Conservation (phyloP, 2,888 invertebrate species). For the Ptychoptera contaminata region DNA sequence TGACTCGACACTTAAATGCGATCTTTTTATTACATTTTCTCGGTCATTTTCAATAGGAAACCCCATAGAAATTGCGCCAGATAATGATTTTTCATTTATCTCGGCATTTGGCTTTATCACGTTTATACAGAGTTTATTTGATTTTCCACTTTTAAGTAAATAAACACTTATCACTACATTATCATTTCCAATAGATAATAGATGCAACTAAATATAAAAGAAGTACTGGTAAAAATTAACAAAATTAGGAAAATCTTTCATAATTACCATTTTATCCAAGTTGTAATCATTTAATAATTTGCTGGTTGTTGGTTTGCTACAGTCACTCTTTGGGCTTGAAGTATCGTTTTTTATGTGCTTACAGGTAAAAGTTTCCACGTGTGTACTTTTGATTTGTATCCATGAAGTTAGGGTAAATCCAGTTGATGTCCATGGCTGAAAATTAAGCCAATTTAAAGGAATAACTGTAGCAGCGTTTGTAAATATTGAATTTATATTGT, state of each 20-base stretch:
- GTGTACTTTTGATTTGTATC: constrained; percentile 17
- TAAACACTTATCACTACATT: constrained; percentile 26
- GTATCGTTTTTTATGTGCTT: constrained; percentile 22
- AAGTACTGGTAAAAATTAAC: background rate
- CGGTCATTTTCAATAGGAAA: too few relatives aligned
- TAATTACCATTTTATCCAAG: background rate
- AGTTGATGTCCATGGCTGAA: constrained; percentile 21
- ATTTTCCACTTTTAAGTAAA: constrained; percentile 15
- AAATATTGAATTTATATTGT: constrained; percentile 22
- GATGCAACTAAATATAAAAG: constrained; percentile 20
- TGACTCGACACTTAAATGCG: too few relatives aligned
- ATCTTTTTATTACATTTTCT: too few relatives aligned
- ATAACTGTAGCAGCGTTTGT: constrained; percentile 25
- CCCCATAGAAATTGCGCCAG: background rate
- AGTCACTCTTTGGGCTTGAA: constrained; percentile 20
- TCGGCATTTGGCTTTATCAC: constrained; percentile 21
- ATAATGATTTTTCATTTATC: constrained; percentile 8
- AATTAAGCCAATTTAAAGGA: constrained; percentile 22
- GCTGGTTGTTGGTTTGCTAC: constrained; percentile 5
- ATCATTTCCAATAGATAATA: constrained; percentile 28
- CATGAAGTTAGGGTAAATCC: constrained; percentile 27
- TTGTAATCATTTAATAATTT: too few relatives aligned
- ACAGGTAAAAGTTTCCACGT: background rate
- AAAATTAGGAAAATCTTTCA: background rate
- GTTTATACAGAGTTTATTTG: background rate